Evolutionary conservation across 2,797 vertebrate species (phyloP), one percentile per base, ranked within the genome.

Genomic region (Numenius phaeopus): DNA sequence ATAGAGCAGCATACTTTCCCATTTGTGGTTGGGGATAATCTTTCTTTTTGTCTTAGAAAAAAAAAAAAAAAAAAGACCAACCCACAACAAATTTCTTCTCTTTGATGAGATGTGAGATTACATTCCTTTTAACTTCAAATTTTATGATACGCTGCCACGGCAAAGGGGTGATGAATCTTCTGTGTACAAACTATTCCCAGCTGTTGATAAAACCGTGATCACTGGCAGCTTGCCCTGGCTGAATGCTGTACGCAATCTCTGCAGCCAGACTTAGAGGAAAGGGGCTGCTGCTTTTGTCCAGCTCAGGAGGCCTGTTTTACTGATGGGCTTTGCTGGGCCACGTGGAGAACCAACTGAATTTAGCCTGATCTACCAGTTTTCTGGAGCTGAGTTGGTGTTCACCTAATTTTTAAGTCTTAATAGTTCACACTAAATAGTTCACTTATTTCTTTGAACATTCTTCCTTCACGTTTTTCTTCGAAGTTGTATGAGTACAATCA

Each of bases 81-180:
- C 89, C 94, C 59, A 77, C 40, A 88, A 91, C 89, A 86, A 90
- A 83, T 92, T 92, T 94, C 11, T 93, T 75, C 62, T 78, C 76
- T 95, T 91, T 92, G 94, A 91, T 94, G 84, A 94, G 82, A 94
- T 34, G 39, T 72, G 89, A 94, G 92, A 96, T 97, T 97, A 76
- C 79, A 39, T 96, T 92, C 84, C 87, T 95, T 96, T 94, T 81
- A 95, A 89, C 92, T 92, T 94, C 39, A 55, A 29, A 86, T 94
- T 96, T 94, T 94, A 96, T 72, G 87, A 75, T 78, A 39, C 0
- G 0, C 62, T 92, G 87, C 83, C 92, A 86, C 4, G 30, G 70
- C 44, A 67, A 83, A 82, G 52, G 52, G 55, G n/a, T 91, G 94
- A 97, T 96, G 84, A 85, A 96, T 96, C 72, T 90, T 82, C 92